These are phyloP conservation scores for Florisuga fusca DNA, from an alignment of 2,797 vertebrate species.

Conservation along the genomic window DNA sequence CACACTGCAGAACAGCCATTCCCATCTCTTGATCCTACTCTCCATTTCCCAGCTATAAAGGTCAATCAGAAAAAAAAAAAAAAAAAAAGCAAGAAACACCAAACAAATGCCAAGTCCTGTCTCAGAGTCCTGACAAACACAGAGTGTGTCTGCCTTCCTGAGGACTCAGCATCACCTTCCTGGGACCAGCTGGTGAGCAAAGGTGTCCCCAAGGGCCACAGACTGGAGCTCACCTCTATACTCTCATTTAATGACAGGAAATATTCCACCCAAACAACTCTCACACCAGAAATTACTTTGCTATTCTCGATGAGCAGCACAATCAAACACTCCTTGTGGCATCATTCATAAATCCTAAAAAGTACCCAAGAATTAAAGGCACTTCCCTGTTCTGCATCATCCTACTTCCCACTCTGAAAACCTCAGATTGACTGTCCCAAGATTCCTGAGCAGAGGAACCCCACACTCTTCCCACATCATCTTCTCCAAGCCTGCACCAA, in stretches of 20 bases:
- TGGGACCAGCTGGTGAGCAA: rapidly evolving
- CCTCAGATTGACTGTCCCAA: neutral
- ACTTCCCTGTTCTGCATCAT: neutral
- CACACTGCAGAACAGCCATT: neutral
- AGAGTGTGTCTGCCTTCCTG: rapidly evolving
- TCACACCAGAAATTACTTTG: neutral
- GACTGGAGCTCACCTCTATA: neutral
- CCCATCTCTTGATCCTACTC: neutral
- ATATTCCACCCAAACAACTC: neutral
- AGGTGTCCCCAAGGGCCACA: rapidly evolving
- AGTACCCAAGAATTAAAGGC: rapidly evolving
- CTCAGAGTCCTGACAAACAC: rapidly evolving
- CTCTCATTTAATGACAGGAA: neutral
- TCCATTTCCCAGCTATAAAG: neutral
- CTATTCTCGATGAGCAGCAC: neutral
- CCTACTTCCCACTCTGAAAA: neutral
- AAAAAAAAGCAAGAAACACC: neutral
- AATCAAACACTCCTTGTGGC: neutral
- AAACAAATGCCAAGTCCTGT: neutral
- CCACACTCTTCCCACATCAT: neutral
- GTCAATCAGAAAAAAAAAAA: neutral
- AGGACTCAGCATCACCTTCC: neutral
- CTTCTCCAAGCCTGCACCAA: neutral
- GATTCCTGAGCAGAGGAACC: rapidly evolving
- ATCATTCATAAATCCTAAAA: neutral